phyloP scores from a whole-genome alignment of 2,888 invertebrate species.

The Drosophila formosana region DNA sequence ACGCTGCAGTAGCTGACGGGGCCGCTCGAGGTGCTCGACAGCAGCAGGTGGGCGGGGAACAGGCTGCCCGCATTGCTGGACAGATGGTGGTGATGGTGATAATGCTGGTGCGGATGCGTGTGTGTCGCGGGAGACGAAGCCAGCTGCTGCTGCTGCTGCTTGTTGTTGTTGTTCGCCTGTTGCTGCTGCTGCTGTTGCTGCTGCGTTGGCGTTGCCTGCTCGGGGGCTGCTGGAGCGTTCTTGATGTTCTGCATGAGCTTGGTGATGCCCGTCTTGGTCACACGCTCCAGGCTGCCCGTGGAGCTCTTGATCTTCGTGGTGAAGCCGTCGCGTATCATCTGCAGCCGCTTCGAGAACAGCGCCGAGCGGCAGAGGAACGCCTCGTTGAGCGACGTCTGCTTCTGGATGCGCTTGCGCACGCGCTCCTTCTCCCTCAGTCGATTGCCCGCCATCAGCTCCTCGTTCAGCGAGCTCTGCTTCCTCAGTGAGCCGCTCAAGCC shows the following conservation, averaged over 20 bases:
- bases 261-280: conserved; percentile 92
- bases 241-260: conserved; percentile 94
- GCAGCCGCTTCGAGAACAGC: conserved; percentile 84
- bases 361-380: conserved; percentile 89
- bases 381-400: conserved; percentile 95
- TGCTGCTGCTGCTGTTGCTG: conserved; percentile 12
- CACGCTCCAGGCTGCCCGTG: conserved; percentile 93
- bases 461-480: conserved; percentile 95
- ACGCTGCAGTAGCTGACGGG: conserved; percentile 81
- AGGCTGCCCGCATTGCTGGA: conserved; percentile 28
- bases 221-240: conserved; percentile 76
- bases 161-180: conserved; percentile 43
- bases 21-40: conserved; percentile 59
- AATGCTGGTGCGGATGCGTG: conserved; percentile 61
- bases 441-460: conserved; percentile 95
- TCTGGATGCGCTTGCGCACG: conserved; percentile 93
- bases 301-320: conserved; percentile 93
- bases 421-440: conserved; percentile 93
- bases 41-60: conserved; percentile 57
- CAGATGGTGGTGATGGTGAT: conserved; percentile 68
- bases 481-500: conserved; percentile 81
- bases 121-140: conserved; percentile 30
- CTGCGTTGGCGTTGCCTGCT: conserved; percentile 38
- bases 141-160: conserved; percentile 37
- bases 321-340: conserved; percentile 88